Percentiles rank a stretch among this genome's conserved stretches.
Conservation (phyloP, 2,797 vertebrate genomes). For the Dipus sagitta region DNA sequence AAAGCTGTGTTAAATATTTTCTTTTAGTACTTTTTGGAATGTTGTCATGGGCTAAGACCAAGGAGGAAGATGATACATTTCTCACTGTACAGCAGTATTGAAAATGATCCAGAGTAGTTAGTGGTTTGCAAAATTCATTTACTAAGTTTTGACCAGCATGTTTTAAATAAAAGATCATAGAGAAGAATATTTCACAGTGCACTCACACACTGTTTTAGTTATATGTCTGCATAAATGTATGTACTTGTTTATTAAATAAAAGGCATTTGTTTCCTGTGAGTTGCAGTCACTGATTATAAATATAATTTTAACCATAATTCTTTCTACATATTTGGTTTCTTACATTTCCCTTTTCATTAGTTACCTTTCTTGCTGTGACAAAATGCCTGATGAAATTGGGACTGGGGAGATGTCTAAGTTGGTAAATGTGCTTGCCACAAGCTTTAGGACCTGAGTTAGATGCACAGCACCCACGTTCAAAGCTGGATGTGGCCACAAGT, state of each 20-base stretch:
- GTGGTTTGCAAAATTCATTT: conserved; percentile 30
- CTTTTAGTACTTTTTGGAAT: neutral
- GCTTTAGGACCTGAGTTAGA: too few species aligned
- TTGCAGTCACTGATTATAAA: neutral
- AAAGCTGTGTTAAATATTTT: neutral
- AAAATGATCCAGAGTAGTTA: conserved; percentile 31
- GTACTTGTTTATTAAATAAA: conserved; percentile 65
- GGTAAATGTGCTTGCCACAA: too few species aligned
- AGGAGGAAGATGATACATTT: neutral
- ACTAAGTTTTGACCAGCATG: neutral
- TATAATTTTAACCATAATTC: conserved; percentile 21
- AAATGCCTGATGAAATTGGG: too few species aligned
- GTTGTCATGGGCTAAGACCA: neutral
- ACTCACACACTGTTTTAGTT: conserved; percentile 1
- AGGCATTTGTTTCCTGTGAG: neutral
- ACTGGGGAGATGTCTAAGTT: too few species aligned
- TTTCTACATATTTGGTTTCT: neutral
- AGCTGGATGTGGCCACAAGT: too few species aligned
- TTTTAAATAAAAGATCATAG: neutral
- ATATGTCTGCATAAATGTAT: neutral
- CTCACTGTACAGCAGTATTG: conserved; percentile 33
- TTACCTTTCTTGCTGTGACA: too few species aligned
- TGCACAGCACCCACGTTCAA: too few species aligned
- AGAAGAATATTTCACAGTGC: conserved; percentile 1
- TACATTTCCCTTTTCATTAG: too few species aligned